phyloP scores from a whole-genome alignment of 64 coral and sea anemone genomes.

The Astreopora myriophthalma region DNA sequence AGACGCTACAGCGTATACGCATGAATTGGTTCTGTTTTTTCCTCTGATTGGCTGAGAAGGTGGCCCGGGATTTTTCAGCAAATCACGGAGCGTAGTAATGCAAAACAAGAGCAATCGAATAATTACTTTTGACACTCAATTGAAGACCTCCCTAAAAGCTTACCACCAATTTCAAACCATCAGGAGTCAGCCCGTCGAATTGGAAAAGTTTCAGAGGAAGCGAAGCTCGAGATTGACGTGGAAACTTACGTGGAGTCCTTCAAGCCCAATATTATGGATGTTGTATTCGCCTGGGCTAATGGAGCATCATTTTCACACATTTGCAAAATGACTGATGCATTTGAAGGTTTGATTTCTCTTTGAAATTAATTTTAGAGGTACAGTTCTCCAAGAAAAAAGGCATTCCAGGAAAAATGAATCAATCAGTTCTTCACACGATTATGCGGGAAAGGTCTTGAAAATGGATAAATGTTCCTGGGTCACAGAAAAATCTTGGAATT shows the following conservation, averaged over 20 bases:
- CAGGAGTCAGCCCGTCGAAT: conserved; percentile 97
- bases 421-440: too few relatives aligned
- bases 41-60: too few relatives aligned
- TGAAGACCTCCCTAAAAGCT: background rate
- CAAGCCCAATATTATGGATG: conserved; percentile 92
- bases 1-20: too few relatives aligned
- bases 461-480: too few relatives aligned
- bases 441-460: too few relatives aligned
- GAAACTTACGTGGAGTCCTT: conserved; percentile 97
- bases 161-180: background rate
- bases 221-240: conserved; percentile 88
- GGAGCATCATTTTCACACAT: conserved; percentile 93
- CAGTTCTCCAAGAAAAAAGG: background rate
- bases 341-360: conserved; percentile 62
- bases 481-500: too few relatives aligned
- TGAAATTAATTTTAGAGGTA: background rate
- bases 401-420: too few relatives aligned
- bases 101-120: too few relatives aligned
- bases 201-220: conserved; percentile 98
- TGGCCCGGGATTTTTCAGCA: too few relatives aligned
- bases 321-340: conserved; percentile 96
- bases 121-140: too few relatives aligned
- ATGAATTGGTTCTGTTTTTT: too few relatives aligned
- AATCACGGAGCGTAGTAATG: too few relatives aligned
- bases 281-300: conserved; percentile 96